Base-by-base conservation (phyloP, 2,888 invertebrate species). In the Luperina nickerlii region DNA sequence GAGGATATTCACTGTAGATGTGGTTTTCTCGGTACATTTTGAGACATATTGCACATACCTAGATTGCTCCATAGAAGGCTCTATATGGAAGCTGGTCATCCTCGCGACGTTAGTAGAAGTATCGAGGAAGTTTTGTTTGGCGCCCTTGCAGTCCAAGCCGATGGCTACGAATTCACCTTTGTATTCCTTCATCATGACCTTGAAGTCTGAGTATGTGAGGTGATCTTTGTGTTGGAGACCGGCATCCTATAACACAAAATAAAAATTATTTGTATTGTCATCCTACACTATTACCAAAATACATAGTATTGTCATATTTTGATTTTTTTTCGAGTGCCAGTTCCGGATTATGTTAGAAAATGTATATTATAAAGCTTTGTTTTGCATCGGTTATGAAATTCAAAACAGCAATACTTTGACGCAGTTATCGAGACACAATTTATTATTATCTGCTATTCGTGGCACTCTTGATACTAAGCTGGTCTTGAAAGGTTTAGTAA, bases 111-210 rank as follows among this genome's bases (percentile, higher is more conserved):
- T 99, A 0, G 99, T 99, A 0, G 99, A 99, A 0, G 99, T 99
- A 91, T 99, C 99, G 88, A 99, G 97, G 94, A 99, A 99, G 94
- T 99, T 99, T 92, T 99, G 99, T 91, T 99, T 99, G 0, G 99
- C 99, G 6, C 99, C 99, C 95, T 99, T 99, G 93, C 99, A 99
- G 92, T 99, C 99, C 83, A 99, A 96, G 1, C 99, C 99, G 78
- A 99, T 99, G 0, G 99, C 99, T 0, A 99, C 99, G 92, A 99
- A 99, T 92, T 99, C 99, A 1, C 99, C 99, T 94, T 99, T 99
- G 95, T 99, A 99, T 93, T 99, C 99, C 91, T 98, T 99, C 99
- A 99, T 99, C 99, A 99, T 99, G 20, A 98, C 95, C 92, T 99
- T 99, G 91, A 99, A 99, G 92, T 99, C 99, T 77, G 98, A 98